These are phyloP conservation scores for Phyllotreta striolata DNA, from an alignment of 2,888 invertebrate genomes.

Conservation along the genomic window DNA sequence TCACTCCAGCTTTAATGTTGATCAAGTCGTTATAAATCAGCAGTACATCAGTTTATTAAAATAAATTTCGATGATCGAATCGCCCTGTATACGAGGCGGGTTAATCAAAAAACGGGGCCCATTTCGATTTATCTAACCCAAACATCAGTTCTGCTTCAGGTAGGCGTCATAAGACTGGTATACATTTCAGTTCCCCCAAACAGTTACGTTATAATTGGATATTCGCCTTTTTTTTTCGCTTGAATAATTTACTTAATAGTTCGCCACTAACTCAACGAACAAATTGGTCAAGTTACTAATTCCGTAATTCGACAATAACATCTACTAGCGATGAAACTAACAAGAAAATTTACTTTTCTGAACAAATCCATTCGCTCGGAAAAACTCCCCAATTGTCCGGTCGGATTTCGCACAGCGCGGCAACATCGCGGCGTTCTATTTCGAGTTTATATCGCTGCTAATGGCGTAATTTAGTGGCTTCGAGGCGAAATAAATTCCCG, in stretches of 20 bases:
- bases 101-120: slow-evolving; percentile 43
- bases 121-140: slow-evolving; percentile 45
- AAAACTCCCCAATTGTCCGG: too few species aligned
- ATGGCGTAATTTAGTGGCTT: slow-evolving; percentile 52
- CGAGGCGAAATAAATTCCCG: slow-evolving; percentile 51
- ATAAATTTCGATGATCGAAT: too few species aligned
- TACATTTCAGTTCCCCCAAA: slow-evolving; percentile 40
- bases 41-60: too few species aligned
- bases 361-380: too few species aligned
- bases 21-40: too few species aligned
- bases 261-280: background rate
- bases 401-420: too few species aligned
- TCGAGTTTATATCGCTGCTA: slow-evolving; percentile 22
- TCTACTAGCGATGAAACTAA: too few species aligned
- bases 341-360: too few species aligned
- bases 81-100: slow-evolving; percentile 21
- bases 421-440: slow-evolving; percentile 5
- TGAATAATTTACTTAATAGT: slow-evolving; percentile 12
- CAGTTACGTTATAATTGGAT: slow-evolving; percentile 43
- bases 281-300: too few species aligned
- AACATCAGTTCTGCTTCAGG: slow-evolving; percentile 37
- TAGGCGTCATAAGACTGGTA: slow-evolving; percentile 39
- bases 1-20: too few species aligned
- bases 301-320: too few species aligned
- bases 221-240: slow-evolving; percentile 23